These are phyloP conservation scores for Rhombomys opimus DNA, from an alignment of 2,113 vertebrate species.

Conservation along the genomic window DNA sequence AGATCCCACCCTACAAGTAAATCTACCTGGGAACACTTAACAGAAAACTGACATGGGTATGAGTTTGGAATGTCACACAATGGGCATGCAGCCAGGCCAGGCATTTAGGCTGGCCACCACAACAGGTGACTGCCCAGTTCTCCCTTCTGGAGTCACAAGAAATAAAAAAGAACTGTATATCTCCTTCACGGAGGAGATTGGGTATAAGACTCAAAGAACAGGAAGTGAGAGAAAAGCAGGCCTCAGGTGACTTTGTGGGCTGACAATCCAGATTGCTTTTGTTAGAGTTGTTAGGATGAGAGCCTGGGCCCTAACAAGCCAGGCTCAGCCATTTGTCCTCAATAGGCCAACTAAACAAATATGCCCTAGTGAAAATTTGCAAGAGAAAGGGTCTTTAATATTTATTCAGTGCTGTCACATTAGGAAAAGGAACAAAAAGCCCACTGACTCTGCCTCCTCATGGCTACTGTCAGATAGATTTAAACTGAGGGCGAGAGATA, in stretches of 20 bases:
- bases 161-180: slow-evolving; percentile 7
- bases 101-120: not conserved
- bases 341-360: not conserved
- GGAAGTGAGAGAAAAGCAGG: not conserved
- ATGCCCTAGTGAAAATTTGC: not conserved
- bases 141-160: not conserved
- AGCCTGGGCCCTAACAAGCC: not conserved
- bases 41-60: not conserved
- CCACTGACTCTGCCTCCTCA: no score
- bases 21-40: not conserved
- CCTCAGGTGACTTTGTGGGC: not conserved
- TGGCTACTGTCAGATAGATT: no score
- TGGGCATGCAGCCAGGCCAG: not conserved
- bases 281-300: not conserved
- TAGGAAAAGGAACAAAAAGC: not conserved
- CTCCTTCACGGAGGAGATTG: not conserved
- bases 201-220: not conserved
- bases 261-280: not conserved
- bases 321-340: not conserved
- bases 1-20: not conserved
- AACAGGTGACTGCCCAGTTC: not conserved
- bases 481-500: not conserved
- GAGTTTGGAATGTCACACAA: not conserved
- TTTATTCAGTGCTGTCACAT: not conserved
- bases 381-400: not conserved